Conservation (phyloP, 2,113 vertebrate species). For the Colaptes auratus region DNA sequence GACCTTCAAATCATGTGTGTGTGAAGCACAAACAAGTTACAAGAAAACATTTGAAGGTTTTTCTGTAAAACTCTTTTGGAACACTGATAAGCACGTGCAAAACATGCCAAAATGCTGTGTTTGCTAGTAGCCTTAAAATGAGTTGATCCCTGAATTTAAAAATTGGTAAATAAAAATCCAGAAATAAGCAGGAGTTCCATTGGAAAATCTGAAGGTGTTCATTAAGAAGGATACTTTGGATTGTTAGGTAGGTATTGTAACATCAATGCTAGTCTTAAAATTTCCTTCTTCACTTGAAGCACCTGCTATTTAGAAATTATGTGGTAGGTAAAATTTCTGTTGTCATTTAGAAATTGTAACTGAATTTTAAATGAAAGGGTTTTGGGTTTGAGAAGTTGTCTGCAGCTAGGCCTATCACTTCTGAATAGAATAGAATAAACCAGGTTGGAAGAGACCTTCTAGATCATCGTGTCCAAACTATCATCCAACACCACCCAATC, state of each 20-base stretch:
- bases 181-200: neutral
- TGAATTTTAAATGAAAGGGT: neutral
- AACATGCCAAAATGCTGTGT: neutral
- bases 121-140: neutral
- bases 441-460: no score
- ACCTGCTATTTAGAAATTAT: neutral
- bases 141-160: neutral
- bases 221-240: neutral
- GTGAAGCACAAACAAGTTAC: accelerated
- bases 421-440: no score
- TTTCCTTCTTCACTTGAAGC: neutral
- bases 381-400: neutral
- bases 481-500: no score
- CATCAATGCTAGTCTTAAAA: neutral
- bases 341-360: neutral
- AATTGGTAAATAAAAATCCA: neutral
- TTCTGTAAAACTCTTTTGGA: neutral
- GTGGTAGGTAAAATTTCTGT: neutral
- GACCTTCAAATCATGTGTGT: neutral
- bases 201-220: neutral
- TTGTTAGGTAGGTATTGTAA: neutral
- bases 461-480: no score
- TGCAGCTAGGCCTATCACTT: accelerated
- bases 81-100: neutral
- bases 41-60: neutral